phyloP scores from a whole-genome alignment of 2,797 vertebrate genomes.

The Psittacula echo region DNA sequence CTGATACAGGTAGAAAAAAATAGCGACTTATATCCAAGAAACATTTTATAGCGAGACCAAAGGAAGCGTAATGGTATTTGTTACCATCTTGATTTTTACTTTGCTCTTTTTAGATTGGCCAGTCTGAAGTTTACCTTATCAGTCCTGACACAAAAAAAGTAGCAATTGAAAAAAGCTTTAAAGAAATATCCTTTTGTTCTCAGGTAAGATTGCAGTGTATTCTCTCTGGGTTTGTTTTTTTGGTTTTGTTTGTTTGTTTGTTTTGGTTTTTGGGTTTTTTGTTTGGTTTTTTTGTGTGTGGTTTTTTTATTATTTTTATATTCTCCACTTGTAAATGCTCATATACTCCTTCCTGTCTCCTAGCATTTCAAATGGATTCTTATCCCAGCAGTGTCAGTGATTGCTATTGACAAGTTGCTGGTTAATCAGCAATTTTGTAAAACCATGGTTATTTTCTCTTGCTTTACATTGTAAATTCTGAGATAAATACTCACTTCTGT shows the following conservation, averaged over 20 bases:
- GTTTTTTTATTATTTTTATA: not conserved
- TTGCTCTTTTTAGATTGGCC: conserved; percentile 87
- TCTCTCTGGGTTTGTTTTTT: not conserved
- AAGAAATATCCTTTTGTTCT: conserved; percentile 98
- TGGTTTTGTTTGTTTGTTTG: not conserved
- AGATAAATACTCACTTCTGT: not conserved
- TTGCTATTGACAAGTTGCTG: not conserved
- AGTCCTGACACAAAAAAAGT: conserved; percentile 98
- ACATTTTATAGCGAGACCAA: not conserved
- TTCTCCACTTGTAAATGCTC: not conserved
- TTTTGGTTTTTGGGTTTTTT: not conserved
- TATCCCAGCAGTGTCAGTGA: not conserved
- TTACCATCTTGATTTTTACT: conserved; percentile 30
- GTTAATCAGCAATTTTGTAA: not conserved
- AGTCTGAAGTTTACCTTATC: conserved; percentile 95
- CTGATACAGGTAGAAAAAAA: not conserved
- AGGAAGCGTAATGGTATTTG: not conserved
- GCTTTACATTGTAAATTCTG: not conserved
- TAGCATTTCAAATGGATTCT: not conserved
- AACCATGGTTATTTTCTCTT: not conserved
- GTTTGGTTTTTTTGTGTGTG: not conserved
- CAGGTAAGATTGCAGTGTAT: conserved; percentile 83
- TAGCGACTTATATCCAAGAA: not conserved
- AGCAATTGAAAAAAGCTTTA: conserved; percentile 96
- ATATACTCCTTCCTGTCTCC: not conserved